A percentile compares a stretch with the other conserved stretches of the same genome.
These are phyloP conservation scores for Phengaris arion DNA, from an alignment of 2,888 invertebrate genomes.

Conservation along the genomic window DNA sequence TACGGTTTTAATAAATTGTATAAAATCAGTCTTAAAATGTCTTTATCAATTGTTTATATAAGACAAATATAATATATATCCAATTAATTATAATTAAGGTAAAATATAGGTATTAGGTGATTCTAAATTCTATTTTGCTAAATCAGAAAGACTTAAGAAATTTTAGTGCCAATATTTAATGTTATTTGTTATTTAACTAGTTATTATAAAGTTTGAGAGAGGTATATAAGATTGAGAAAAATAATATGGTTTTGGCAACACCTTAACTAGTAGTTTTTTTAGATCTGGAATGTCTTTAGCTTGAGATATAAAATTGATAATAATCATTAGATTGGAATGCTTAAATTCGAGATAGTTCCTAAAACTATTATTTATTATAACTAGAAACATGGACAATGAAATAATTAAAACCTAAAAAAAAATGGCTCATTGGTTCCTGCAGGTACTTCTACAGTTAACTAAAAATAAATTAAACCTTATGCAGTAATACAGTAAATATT, in stretches of 20 bases:
- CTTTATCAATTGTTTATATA: not conserved
- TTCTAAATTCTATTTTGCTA: too few species aligned
- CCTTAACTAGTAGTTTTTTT: not conserved
- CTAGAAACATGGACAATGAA: slow-evolving; percentile 36
- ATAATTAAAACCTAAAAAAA: slow-evolving; percentile 40
- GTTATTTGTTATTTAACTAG: not conserved
- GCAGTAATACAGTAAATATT: slow-evolving; percentile 1
- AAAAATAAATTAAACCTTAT: slow-evolving; percentile 28
- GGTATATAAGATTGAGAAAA: not conserved
- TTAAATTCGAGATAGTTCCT: slow-evolving; percentile 30
- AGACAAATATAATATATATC: not conserved
- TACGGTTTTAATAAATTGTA: not conserved
- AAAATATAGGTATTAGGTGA: too few species aligned
- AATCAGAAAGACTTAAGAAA: too few species aligned
- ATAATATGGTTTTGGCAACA: not conserved
- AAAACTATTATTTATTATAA: slow-evolving; percentile 38
- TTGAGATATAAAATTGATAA: slow-evolving; percentile 29
- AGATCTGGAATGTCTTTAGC: slow-evolving; percentile 18
- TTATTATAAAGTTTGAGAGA: not conserved
- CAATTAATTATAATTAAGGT: not conserved
- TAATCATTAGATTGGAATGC: slow-evolving; percentile 56
- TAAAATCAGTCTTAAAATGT: slow-evolving; percentile 21
- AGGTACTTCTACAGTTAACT: slow-evolving; percentile 55
- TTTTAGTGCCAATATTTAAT: not conserved
- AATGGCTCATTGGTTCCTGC: slow-evolving; percentile 68